Evolutionary conservation across 2,113 vertebrate species (phyloP).

Genomic region (Rhineura floridana): DNA sequence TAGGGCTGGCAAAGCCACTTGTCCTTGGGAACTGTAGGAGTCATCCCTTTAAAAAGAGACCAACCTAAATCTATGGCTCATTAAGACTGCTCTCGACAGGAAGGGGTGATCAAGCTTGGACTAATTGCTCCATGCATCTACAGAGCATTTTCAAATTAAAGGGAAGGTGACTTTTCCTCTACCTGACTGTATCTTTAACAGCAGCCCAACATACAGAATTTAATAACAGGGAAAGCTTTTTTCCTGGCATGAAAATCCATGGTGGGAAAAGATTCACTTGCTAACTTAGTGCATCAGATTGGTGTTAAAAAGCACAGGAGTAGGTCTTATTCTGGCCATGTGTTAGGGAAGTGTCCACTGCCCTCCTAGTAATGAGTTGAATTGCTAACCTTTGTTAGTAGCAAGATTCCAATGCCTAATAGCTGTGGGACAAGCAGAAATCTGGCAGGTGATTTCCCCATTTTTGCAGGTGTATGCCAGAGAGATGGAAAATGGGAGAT

Average conservation of each 20-base stretch:
- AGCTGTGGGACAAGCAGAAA: not conserved
- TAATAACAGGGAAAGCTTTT: not conserved
- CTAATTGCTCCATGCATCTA: not conserved
- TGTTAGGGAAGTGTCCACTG: not conserved
- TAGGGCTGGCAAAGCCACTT: too few species aligned
- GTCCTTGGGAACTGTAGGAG: too few species aligned
- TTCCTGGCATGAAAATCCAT: not conserved
- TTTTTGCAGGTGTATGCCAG: not conserved
- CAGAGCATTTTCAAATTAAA: not conserved
- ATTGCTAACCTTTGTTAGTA: not conserved
- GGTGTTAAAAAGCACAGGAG: not conserved
- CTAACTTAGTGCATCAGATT: not conserved
- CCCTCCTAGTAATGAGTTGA: fast-evolving
- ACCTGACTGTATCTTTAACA: too few species aligned
- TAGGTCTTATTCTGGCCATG: not conserved
- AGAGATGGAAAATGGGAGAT: not conserved
- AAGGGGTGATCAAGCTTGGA: not conserved
- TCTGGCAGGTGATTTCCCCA: not conserved
- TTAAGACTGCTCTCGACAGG: not conserved
- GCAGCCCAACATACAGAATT: not conserved
- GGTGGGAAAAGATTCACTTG: not conserved
- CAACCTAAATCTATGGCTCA: not conserved
- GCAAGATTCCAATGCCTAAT: not conserved
- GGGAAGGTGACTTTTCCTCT: not conserved
- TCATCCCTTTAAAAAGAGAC: not conserved